Percentiles rank a stretch among this genome's conserved stretches.
These are phyloP conservation scores for Dendrolimus kikuchii DNA, from an alignment of 1,140 invertebrate species.

Conservation along the genomic window DNA sequence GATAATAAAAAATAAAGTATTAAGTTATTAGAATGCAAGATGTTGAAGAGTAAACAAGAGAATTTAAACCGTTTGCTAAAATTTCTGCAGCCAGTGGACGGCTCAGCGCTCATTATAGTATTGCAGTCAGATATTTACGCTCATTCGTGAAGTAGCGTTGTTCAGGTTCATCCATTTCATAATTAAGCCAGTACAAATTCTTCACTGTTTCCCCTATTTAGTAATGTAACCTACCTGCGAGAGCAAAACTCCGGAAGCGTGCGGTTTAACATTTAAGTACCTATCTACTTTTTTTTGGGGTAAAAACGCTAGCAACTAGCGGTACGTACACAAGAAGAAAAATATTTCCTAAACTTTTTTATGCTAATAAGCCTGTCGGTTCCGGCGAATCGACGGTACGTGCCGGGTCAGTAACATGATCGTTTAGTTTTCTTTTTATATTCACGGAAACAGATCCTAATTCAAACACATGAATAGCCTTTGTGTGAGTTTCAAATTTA, in stretches of 20 bases:
- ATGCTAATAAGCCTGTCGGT: constrained; percentile 5
- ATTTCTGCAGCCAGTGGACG: neutral
- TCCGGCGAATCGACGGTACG: neutral
- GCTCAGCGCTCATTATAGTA: neutral
- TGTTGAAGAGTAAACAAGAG: too few relatives aligned
- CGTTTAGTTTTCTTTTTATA: too few relatives aligned
- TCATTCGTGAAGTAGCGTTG: neutral
- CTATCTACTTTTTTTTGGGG: neutral
- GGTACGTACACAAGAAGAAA: neutral
- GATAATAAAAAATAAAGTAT: too few relatives aligned
- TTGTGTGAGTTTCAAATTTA: too few relatives aligned
- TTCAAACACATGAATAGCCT: too few relatives aligned
- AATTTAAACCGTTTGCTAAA: too few relatives aligned
- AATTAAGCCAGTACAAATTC: constrained; percentile 21
- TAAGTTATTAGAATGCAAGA: too few relatives aligned
- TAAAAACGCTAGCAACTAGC: too few relatives aligned
- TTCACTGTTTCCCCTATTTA: constrained; percentile 14
- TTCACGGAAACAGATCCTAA: too few relatives aligned
- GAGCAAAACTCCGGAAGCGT: constrained; percentile 11
- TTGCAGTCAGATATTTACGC: neutral
- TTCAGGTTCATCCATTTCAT: constrained; percentile 22
- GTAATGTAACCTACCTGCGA: constrained; percentile 7
- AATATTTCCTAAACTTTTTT: constrained; percentile 8
- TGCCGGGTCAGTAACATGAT: too few relatives aligned
- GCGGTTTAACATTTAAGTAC: constrained; percentile 15